Base-by-base conservation (phyloP, 2,888 invertebrate species). In the Dryomyza anilis region DNA sequence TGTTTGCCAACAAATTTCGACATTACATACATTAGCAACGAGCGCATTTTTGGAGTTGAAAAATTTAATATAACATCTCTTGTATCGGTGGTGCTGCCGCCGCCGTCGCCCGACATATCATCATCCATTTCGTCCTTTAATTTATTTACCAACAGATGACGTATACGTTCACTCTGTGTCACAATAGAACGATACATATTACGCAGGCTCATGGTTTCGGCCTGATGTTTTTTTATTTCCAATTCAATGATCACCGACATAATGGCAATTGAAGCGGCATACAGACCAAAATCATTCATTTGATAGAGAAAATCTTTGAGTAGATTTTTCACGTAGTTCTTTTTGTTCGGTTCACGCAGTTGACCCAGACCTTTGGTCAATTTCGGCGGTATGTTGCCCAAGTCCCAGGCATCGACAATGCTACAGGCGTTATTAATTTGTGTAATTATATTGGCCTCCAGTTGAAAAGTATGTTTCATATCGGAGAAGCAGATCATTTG, bases 1-100 rank as follows among this genome's bases (percentile, higher is more conserved):
- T 80, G 73, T 69, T 80, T 73, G 27, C 74, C 56, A 1, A 84
- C 84, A 76, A 85, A 86, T 73, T 86, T 89, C 39, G 85, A 83
- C 63, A 86, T 85, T 8, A 95, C 78, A 66, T 90, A 83, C 0
- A 85, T 80, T 2, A 94, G 78, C 33, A 95, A 78, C 39, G 85
- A 77, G 3, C 85, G 70, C 0, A 95, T 78, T 84, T 92, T 91
- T 16, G 88, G 84, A 0, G 89, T 88, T 0, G 91, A 89, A 81
- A 86, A 87, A 72, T 84, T 85, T 3, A 84, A 56, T 21, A 92
- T 87, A 2, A 75, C 43, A 29, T 78, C 72, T 2, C 69, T 48
- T 2, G 70, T 68, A 16, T 73, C 73, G 3, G 68, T 14, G 12
- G 66, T 57, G 72, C 81, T 83, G 0, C 85, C 77, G n/a, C n/a